Percentiles rank a stretch among this genome's conserved stretches.
Evolutionary conservation across 1,140 invertebrate species (phyloP).

Genomic region (Brachystomella parvula): DNA sequence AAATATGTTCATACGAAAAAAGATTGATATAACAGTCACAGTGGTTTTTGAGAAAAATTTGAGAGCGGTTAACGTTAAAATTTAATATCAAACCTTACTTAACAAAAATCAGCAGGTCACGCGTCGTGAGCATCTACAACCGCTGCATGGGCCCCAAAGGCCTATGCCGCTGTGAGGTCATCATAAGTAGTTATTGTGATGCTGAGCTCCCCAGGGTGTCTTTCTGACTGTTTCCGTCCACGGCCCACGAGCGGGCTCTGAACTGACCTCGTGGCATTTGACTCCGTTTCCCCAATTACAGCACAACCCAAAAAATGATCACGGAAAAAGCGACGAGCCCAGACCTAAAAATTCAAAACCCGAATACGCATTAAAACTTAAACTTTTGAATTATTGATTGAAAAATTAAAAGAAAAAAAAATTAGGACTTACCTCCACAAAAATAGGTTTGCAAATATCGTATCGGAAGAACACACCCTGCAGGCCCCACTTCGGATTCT

Average conservation of each 20-base stretch:
- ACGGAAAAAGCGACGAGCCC: constrained; percentile 25
- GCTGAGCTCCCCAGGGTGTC: constrained; percentile 31
- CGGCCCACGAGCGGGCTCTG: constrained; percentile 31
- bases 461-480: constrained; percentile 33
- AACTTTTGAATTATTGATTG: not conserved
- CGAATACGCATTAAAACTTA: constrained; percentile 6
- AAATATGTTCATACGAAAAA: too few species aligned
- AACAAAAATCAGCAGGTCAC: too few species aligned
- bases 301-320: constrained; percentile 35
- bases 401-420: not conserved
- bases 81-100: too few species aligned
- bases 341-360: constrained; percentile 23
- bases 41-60: too few species aligned
- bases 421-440: constrained; percentile 24
- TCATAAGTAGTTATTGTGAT: constrained; percentile 28
- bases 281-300: constrained; percentile 24
- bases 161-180: constrained; percentile 26
- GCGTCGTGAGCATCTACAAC: too few species aligned
- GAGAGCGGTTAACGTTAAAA: too few species aligned
- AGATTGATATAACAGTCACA: too few species aligned
- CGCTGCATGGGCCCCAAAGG: too few species aligned
- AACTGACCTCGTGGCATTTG: constrained; percentile 22
- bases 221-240: constrained; percentile 26
- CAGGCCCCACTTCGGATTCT: constrained; percentile 27
- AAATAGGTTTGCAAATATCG: constrained; percentile 34